Base-by-base conservation (phyloP, 2,113 vertebrate genomes). In the Phrynosoma blainvillii region DNA sequence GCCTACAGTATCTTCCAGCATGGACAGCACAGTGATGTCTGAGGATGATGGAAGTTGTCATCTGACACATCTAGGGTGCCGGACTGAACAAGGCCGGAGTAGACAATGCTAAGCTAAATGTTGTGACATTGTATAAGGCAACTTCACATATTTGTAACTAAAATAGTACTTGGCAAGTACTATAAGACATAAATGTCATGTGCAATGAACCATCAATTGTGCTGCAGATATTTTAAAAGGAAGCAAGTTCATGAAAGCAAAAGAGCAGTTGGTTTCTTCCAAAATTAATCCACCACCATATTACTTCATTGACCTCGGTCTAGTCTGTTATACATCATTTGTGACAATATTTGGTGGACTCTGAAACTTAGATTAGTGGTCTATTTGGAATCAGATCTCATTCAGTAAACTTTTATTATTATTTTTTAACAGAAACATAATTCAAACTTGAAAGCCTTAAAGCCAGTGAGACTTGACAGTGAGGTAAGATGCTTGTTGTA, bases 381-480 rank as follows among this genome's bases (percentile, higher is more conserved):
- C 91, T 16, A 88, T 73, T 36, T 85, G 0, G 36, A 74, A 83
- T 20, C 23, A 12, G 66, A 62, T 93, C 66, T 62, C 4, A 91
- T 85, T 91, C 65, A 78, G 88, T 92, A 90, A 90, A 94, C 89
- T 0, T 91, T 21, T 91, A 91, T 91, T 86, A 82, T 40, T 36
- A 25, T 91, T 84, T 89, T 68, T 96, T 95, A 93, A 94, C 95
- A 99, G 99, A 99, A 99, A 95, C 98, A 97, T 95, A 98, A 97
- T 5, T 85, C 96, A 89, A 99, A 98, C 96, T 91, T 98, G 96
- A 99, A 99, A 96, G 97, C 96, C 81, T 94, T 97, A 93, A 99
- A 99, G 95, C 96, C 98, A 84, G 97, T 98, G 92, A 99, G 98
- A 94, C 95, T 98, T 91, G 99, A 99, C 92, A 96, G 97, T 89